A percentile compares a stretch with the other conserved stretches of the same genome.
phyloP scores from a whole-genome alignment of 92 coral and sea anemone species.

The Actinernus sp. region DNA sequence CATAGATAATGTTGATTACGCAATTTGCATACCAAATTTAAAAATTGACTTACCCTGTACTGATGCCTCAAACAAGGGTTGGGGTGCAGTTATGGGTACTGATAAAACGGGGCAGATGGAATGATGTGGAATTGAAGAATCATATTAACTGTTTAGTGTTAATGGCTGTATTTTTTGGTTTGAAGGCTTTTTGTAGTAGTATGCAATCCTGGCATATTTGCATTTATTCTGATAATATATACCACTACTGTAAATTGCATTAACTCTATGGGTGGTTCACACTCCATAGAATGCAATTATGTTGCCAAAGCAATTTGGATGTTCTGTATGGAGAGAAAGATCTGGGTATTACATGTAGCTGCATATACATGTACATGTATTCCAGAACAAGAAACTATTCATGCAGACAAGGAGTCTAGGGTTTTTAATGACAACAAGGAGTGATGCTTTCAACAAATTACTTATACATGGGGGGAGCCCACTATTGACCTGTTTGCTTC shows the following conservation, averaged over 20 bases:
- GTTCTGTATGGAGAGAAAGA: neutral
- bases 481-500: constrained; percentile 41
- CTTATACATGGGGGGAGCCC: constrained; percentile 24
- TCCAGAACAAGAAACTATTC: constrained; percentile 20
- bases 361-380: no score
- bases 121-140: constrained; percentile 13
- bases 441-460: constrained; percentile 25
- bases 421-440: constrained; percentile 41
- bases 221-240: no score
- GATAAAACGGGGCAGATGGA: constrained; percentile 43
- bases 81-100: constrained; percentile 36
- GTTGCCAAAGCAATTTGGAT: constrained; percentile 12
- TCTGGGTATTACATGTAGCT: constrained; percentile 21
- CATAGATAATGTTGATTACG: constrained; percentile 7
- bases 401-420: constrained; percentile 29
- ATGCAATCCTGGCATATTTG: no score
- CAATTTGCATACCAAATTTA: constrained; percentile 19
- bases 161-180: constrained; percentile 29
- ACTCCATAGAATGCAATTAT: constrained; percentile 21
- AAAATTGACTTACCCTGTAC: constrained; percentile 29
- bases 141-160: constrained; percentile 36
- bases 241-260: constrained; percentile 28
- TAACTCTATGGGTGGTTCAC: constrained; percentile 31
- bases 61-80: constrained; percentile 50
- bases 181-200: neutral